phyloP scores from a whole-genome alignment of 2,888 invertebrate species.

The Drosophila eohydei region DNA sequence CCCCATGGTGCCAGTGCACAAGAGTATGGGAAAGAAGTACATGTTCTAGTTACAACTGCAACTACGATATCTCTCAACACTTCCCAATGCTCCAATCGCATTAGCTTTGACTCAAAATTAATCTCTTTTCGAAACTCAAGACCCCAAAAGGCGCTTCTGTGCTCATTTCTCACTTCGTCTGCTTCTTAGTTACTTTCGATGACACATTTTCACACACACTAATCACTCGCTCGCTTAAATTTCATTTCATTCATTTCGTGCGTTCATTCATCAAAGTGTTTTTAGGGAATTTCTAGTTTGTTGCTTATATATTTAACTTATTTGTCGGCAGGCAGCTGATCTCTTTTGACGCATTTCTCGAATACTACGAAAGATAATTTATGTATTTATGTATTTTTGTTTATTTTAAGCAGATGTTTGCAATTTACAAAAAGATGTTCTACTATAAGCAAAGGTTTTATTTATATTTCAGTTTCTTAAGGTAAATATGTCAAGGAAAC shows the following conservation, averaged over 20 bases:
- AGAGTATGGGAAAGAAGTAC: slow-evolving; percentile 10
- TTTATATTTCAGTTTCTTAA: slow-evolving; percentile 26
- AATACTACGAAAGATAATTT: slow-evolving; percentile 32
- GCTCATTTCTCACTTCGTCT: slow-evolving; percentile 24
- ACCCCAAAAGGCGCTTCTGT: slow-evolving; percentile 36
- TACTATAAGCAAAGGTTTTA: slow-evolving; percentile 14
- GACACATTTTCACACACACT: slow-evolving; percentile 64
- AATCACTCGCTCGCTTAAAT: slow-evolving; percentile 53
- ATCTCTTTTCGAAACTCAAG: slow-evolving; percentile 53
- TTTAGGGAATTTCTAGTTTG: slow-evolving; percentile 33
- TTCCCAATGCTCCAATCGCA: slow-evolving; percentile 55
- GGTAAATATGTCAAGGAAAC: slow-evolving; percentile 73
- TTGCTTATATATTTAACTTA: slow-evolving; percentile 26
- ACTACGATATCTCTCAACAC: slow-evolving; percentile 18
- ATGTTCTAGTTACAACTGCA: slow-evolving; percentile 9
- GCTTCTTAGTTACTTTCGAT: slow-evolving; percentile 65
- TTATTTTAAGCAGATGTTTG: slow-evolving; percentile 71
- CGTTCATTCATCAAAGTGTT: slow-evolving; percentile 40
- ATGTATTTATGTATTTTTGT: slow-evolving; percentile 41
- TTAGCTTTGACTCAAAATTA: slow-evolving; percentile 40
- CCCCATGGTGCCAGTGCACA: slow-evolving; percentile 44
- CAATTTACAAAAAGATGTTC: slow-evolving; percentile 40
- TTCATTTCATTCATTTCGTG: slow-evolving; percentile 44
- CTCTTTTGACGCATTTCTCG: slow-evolving; percentile 60
- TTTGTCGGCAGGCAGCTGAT: slow-evolving; percentile 56